These are phyloP conservation scores for Brachystomella parvula DNA, from an alignment of 1,140 invertebrate species.

Conservation along the genomic window DNA sequence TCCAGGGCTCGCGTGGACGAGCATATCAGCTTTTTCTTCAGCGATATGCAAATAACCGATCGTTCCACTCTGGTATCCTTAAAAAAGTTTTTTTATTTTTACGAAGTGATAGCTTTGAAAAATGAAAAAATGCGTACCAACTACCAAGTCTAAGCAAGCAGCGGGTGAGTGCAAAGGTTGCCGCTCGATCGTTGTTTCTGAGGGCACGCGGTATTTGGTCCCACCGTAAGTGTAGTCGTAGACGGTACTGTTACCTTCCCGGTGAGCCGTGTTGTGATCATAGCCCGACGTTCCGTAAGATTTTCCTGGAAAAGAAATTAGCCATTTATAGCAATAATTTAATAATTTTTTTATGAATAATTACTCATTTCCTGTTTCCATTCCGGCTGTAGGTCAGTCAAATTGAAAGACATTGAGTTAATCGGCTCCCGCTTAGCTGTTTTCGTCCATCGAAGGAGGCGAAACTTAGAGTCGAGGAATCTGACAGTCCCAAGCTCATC, in stretches of 20 bases:
- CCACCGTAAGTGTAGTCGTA: constrained; percentile 32
- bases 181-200: constrained; percentile 30
- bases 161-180: constrained; percentile 6
- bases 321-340: not conserved
- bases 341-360: not conserved
- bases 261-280: not conserved
- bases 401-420: constrained; percentile 26
- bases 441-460: constrained; percentile 29
- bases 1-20: constrained; percentile 25
- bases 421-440: constrained; percentile 13
- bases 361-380: constrained; percentile 26
- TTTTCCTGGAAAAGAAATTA: not conserved
- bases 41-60: constrained; percentile 33
- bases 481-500: constrained; percentile 27
- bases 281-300: not conserved
- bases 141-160: not conserved
- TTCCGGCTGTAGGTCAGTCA: constrained; percentile 1
- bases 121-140: not conserved
- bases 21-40: constrained; percentile 20
- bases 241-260: constrained; percentile 20
- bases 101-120: not conserved
- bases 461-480: constrained; percentile 31
- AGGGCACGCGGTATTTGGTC: constrained; percentile 13
- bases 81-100: constrained; percentile 1
- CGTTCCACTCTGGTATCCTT: constrained; percentile 21